Conservation (phyloP, 92 coral and sea anemone species). For the Epizoanthus illoricatus region DNA sequence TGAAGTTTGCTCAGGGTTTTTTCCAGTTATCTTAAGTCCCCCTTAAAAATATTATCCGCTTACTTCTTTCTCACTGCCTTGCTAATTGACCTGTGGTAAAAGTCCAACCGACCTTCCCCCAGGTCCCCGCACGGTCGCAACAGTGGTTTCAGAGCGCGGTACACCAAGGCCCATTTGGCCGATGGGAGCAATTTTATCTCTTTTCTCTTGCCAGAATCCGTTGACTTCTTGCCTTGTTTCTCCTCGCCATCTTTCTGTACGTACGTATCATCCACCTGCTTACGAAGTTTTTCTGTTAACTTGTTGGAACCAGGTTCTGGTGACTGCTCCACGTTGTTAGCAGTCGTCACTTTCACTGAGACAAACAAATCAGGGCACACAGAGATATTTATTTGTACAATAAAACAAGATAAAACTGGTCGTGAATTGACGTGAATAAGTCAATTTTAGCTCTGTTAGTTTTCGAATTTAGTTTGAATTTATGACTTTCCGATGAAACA, state of each 20-base stretch:
- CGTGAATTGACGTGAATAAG: too few relatives aligned
- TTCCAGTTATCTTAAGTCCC: too few relatives aligned
- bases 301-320: slow-evolving; percentile 38
- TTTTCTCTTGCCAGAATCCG: slow-evolving; percentile 43
- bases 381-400: neutral
- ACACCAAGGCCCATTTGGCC: slow-evolving; percentile 96
- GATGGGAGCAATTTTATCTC: slow-evolving; percentile 80
- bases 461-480: too few relatives aligned
- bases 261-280: slow-evolving; percentile 89
- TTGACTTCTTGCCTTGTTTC: neutral
- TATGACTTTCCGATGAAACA: too few relatives aligned
- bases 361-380: neutral
- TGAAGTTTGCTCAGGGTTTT: too few relatives aligned
- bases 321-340: neutral
- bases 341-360: neutral
- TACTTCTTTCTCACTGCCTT: slow-evolving; percentile 94
- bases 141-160: slow-evolving; percentile 95
- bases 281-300: slow-evolving; percentile 76
- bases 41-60: slow-evolving; percentile 4
- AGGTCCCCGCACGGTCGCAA: slow-evolving; percentile 98
- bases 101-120: slow-evolving; percentile 98
- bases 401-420: neutral
- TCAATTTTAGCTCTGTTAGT: too few relatives aligned
- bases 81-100: slow-evolving; percentile 96
- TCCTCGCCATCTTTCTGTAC: slow-evolving; percentile 53